Base-by-base conservation (phyloP, 2,888 invertebrate species). In the Microplitis deprimator region DNA sequence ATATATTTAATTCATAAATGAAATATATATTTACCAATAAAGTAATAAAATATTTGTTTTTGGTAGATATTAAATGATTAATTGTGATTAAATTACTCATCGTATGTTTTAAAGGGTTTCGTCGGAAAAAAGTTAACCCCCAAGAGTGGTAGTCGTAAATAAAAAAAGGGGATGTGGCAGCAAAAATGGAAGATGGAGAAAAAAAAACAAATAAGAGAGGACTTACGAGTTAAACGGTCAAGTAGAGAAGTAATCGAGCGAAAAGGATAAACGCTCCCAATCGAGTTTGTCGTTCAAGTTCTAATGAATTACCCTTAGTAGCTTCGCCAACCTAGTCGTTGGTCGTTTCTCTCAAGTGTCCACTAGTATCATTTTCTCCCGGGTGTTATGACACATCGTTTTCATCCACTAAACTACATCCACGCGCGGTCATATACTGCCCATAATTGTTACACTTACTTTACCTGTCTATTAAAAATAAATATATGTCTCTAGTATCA, bases 211-310 rank as follows among this genome's bases (percentile, higher is more conserved):
- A 69, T 29, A 40, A 68, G 65, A 72, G 64, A 62, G 29, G 64
- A 68, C 13, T 68, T 13, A 10, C 17, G 70, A 78, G 79, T 78
- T 78, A 76, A 77, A 78, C 75, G 81, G 80, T 79, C 80, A 79
- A 81, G 80, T 81, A 82, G 80, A 70, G 65, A 77, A 76, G 81
- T 81, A 80, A 83, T 82, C 78, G 80, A 65, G 75, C 78, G 68
- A 72, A 68, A 62, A 75, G 79, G 80, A 83, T 82, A 81, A 83
- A 83, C 59, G 74, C 50, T 74, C 61, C 68, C 74, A 68, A 74
- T 74, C 60, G 74, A 74, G 39, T 39, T 40, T 67, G 29, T 67
- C 68, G 38, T 67, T 77, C 38, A 77, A 79, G 74, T 77, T 79
- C 75, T 73, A 79, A 79, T 79, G 77, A 77, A 79, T 75, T 68